Evolutionary conservation across 1,140 invertebrate species (phyloP).

Genomic region (Gonatopus flavifemur): DNA sequence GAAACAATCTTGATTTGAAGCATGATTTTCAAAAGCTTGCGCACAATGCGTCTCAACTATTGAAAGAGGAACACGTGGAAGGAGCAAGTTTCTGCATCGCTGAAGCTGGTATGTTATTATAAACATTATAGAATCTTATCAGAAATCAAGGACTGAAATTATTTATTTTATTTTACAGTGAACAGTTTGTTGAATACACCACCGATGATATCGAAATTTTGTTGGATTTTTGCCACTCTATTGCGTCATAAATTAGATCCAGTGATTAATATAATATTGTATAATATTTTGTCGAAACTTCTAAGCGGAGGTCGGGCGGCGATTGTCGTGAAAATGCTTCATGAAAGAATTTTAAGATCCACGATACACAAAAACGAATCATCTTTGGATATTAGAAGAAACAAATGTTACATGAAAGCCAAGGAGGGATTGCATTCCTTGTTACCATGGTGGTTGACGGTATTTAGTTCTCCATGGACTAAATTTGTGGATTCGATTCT

Average conservation of each 20-base stretch:
- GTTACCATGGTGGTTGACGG: slow-evolving; percentile 47
- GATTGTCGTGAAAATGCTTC: slow-evolving; percentile 45
- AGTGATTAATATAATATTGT: slow-evolving; percentile 36
- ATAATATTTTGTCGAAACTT: slow-evolving; percentile 42
- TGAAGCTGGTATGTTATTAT: slow-evolving; percentile 40
- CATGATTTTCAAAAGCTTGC: slow-evolving; percentile 28
- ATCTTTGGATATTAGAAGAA: slow-evolving; percentile 8
- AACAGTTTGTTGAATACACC: slow-evolving; percentile 39
- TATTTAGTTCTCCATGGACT: slow-evolving; percentile 43
- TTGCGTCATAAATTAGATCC: slow-evolving; percentile 42
- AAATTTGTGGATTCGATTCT: slow-evolving; percentile 46
- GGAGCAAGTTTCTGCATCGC: slow-evolving; percentile 46
- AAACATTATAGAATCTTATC: slow-evolving; percentile 19
- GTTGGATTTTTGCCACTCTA: slow-evolving; percentile 45
- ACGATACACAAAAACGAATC: slow-evolving; percentile 21
- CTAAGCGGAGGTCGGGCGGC: slow-evolving; percentile 50
- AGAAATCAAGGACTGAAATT: too few relatives aligned
- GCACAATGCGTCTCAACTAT: slow-evolving; percentile 26
- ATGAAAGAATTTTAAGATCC: slow-evolving; percentile 39
- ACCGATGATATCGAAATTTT: slow-evolving; percentile 29
- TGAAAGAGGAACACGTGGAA: slow-evolving; percentile 40
- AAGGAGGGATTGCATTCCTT: slow-evolving; percentile 45
- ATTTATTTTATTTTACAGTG: too few relatives aligned
- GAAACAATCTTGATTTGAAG: slow-evolving; percentile 45
- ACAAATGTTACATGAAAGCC: slow-evolving; percentile 39